phyloP scores from a whole-genome alignment of 2,888 invertebrate species.

The Cinara cedri region DNA sequence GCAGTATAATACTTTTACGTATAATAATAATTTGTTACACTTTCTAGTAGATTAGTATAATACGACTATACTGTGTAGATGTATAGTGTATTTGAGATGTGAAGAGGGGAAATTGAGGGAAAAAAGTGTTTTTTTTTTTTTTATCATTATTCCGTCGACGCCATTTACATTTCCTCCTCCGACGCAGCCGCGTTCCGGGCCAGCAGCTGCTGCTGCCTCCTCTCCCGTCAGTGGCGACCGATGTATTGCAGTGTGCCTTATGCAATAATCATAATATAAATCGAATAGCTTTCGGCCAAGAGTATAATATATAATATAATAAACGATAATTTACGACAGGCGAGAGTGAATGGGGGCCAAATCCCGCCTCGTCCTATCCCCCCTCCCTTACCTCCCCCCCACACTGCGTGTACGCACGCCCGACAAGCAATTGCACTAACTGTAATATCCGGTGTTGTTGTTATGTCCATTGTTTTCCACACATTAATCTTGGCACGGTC shows the following conservation, averaged over 20 bases:
- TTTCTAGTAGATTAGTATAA: conserved; percentile 52
- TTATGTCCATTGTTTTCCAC: conserved; percentile 45
- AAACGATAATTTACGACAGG: too few species aligned
- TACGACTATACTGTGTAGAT: not conserved
- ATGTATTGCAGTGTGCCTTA: not conserved
- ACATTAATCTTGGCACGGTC: conserved; percentile 48
- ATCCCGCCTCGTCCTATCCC: not conserved
- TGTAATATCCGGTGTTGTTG: conserved; percentile 54
- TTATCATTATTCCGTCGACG: conserved; percentile 23
- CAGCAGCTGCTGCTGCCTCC: conserved; percentile 4
- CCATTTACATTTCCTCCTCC: conserved; percentile 22
- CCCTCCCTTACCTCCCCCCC: not conserved
- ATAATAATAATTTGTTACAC: conserved; percentile 47
- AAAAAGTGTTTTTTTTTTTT: conserved; percentile 9
- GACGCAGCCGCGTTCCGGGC: conserved; percentile 37
- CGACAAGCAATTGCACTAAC: conserved; percentile 52
- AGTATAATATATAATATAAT: not conserved
- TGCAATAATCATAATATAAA: conserved; percentile 14
- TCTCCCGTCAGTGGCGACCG: not conserved
- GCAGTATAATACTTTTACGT: not conserved
- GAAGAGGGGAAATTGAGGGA: not conserved
- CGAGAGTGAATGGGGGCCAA: not conserved
- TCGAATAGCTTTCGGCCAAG: not conserved
- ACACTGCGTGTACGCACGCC: not conserved
- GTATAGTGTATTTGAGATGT: not conserved